Evolutionary conservation across 2,888 invertebrate species (phyloP).

Genomic region (Drosophila yooni): DNA sequence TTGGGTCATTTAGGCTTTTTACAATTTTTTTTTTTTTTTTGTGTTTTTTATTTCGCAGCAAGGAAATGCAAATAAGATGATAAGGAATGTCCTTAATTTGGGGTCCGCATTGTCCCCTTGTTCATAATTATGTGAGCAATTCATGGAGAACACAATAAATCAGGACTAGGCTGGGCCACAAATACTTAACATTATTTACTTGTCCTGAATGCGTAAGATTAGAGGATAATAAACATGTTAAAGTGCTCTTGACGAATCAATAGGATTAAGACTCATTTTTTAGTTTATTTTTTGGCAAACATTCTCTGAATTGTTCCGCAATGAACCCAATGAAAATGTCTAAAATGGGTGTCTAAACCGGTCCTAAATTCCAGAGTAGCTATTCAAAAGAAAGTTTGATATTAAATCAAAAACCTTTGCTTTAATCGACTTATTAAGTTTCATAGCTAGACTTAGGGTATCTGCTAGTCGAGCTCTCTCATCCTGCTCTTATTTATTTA

Average conservation of each 20-base stretch:
- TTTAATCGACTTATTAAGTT: neutral
- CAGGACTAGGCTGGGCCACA: slow-evolving; percentile 3
- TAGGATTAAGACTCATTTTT: neutral
- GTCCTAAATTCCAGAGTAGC: neutral
- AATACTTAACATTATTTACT: slow-evolving; percentile 10
- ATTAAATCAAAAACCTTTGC: neutral
- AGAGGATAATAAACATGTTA: slow-evolving; percentile 2
- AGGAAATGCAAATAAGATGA: slow-evolving; percentile 58
- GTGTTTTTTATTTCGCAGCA: slow-evolving; percentile 14
- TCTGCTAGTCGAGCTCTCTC: neutral
- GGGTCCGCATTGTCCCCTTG: slow-evolving; percentile 26
- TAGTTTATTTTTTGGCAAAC: neutral
- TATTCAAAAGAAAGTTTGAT: neutral
- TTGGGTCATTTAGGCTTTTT: slow-evolving; percentile 56
- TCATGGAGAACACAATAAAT: slow-evolving; percentile 32
- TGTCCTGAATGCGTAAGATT: neutral
- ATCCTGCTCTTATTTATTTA: neutral
- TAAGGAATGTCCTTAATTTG: slow-evolving; percentile 57
- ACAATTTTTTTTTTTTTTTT: neutral
- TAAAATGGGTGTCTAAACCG: neutral
- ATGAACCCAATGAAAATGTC: neutral
- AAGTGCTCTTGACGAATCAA: neutral
- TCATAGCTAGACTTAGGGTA: neutral
- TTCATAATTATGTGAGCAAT: slow-evolving; percentile 45
- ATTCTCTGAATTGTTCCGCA: neutral